These are phyloP conservation scores for Venusia cambrica DNA, from an alignment of 2,888 invertebrate genomes.

Conservation along the genomic window DNA sequence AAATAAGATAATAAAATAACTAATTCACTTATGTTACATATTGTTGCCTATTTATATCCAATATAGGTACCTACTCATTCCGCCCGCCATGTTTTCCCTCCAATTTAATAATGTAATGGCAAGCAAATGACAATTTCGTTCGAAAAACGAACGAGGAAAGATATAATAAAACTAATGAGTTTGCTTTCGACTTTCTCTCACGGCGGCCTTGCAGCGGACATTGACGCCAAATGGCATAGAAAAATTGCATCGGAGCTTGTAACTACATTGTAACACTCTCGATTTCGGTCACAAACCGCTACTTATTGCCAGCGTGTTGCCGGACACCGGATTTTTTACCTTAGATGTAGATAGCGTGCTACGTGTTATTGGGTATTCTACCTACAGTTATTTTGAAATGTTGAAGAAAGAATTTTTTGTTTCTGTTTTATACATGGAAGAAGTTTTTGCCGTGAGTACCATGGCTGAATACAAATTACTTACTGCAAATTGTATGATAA, in stretches of 20 bases:
- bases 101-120: slow-evolving; percentile 1
- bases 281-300: slow-evolving; percentile 45
- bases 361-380: too few species aligned
- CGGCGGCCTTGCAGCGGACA: slow-evolving; percentile 55
- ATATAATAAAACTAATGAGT: slow-evolving; percentile 42
- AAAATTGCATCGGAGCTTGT: slow-evolving; percentile 45
- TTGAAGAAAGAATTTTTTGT: too few species aligned
- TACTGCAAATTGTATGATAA: too few species aligned
- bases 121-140: slow-evolving; percentile 20
- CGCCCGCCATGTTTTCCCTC: slow-evolving; percentile 2
- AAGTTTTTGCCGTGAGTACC: too few species aligned
- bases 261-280: slow-evolving; percentile 41
- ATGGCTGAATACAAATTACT: too few species aligned
- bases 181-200: slow-evolving; percentile 68
- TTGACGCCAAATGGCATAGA: slow-evolving; percentile 48
- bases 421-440: too few species aligned
- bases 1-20: neutral
- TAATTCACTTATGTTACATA: too few species aligned
- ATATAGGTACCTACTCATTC: too few species aligned
- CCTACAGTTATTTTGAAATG: too few species aligned
- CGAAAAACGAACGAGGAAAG: slow-evolving; percentile 34
- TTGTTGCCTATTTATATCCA: too few species aligned
- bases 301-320: slow-evolving; percentile 12
- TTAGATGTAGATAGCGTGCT: neutral
- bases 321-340: slow-evolving; percentile 3